Conservation (phyloP, 2,113 vertebrate genomes). For the Castor canadensis region DNA sequence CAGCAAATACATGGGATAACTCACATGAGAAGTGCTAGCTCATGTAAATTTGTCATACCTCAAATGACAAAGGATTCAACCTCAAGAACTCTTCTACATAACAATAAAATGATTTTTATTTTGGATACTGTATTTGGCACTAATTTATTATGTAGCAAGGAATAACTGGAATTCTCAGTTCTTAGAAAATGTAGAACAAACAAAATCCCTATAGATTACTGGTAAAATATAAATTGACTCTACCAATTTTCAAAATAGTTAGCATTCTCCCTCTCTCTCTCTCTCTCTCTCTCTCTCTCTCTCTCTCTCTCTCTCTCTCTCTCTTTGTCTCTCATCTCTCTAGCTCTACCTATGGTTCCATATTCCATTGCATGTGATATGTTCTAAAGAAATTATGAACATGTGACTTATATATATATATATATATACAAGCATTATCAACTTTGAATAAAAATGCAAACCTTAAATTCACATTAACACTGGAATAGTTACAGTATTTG, state of each 20-base stretch:
- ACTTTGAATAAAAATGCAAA: not conserved
- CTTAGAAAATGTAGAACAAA: slow-evolving; percentile 6
- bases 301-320: no score
- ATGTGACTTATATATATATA: not conserved
- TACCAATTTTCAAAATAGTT: not conserved
- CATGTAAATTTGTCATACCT: no score
- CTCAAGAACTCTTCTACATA: not conserved
- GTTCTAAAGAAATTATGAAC: not conserved
- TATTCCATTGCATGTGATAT: not conserved
- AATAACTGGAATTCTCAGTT: not conserved
- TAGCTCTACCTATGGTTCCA: not conserved
- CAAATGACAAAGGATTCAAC: no score
- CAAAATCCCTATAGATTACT: not conserved
- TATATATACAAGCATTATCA: not conserved
- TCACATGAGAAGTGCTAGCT: no score
- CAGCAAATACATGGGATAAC: not conserved
- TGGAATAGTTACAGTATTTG: not conserved
- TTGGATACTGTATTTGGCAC: not conserved
- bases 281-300: no score
- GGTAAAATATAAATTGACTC: not conserved
- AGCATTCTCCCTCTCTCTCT: no score
- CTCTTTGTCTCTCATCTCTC: no score
- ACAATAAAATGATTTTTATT: not conserved
- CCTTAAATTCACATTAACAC: not conserved
- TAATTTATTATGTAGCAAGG: not conserved